Evolutionary conservation across 2,113 vertebrate genomes (phyloP).

Genomic region (Motacilla tschutschensis): DNA sequence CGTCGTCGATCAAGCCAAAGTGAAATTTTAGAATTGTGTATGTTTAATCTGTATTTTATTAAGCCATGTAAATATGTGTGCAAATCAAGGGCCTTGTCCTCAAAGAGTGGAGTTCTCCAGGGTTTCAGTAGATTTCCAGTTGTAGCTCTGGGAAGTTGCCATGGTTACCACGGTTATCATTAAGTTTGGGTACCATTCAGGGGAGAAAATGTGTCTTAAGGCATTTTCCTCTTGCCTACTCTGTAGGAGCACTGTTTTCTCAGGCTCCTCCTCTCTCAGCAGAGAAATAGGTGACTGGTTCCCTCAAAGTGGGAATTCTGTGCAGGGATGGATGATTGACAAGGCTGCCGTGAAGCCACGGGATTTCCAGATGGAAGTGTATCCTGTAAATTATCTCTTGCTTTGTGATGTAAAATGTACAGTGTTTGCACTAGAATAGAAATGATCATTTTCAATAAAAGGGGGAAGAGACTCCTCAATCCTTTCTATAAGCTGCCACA

Average conservation of each 20-base stretch:
- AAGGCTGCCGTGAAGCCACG: slow-evolving; percentile 18
- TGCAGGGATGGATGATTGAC: slow-evolving; percentile 3
- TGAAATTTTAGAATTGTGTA: fast-evolving
- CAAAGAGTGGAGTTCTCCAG: not conserved
- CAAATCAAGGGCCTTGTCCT: slow-evolving; percentile 2
- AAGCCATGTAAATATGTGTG: slow-evolving; percentile 2
- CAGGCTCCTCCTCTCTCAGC: not conserved
- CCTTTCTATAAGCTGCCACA: slow-evolving; percentile 13
- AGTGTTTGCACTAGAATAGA: slow-evolving; percentile 75
- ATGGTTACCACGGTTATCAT: not conserved
- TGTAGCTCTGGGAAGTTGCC: not conserved
- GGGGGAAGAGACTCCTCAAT: not conserved
- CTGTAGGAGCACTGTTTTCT: not conserved
- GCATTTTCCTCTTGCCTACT: not conserved
- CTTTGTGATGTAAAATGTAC: slow-evolving; percentile 76
- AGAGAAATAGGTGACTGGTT: not conserved
- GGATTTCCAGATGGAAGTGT: slow-evolving; percentile 57
- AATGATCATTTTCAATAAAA: slow-evolving; percentile 74
- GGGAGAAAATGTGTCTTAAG: not conserved
- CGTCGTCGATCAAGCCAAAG: not conserved
- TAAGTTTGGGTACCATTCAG: not conserved
- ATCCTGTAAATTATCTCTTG: slow-evolving; percentile 73
- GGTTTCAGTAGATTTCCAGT: not conserved
- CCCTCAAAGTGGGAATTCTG: not conserved
- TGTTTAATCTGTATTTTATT: not conserved